phyloP scores from a whole-genome alignment of 2,888 invertebrate species.

The Steromphala cineraria region DNA sequence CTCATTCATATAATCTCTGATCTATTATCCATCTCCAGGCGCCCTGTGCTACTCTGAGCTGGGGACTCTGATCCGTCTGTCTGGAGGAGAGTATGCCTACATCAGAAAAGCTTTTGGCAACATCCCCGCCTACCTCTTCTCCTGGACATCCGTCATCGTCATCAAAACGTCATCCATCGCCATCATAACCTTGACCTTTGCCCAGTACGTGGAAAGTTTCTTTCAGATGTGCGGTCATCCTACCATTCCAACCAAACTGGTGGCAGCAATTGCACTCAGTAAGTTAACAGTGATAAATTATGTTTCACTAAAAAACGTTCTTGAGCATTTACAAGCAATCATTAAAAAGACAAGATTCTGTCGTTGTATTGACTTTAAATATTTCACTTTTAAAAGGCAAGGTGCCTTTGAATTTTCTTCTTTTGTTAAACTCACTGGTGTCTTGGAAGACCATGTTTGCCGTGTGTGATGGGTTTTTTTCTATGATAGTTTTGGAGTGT shows the following conservation, averaged over 20 bases:
- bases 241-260: conserved; percentile 50
- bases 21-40: too few species aligned
- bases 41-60: conserved; percentile 87
- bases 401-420: too few species aligned
- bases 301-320: too few species aligned
- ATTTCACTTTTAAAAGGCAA: too few species aligned
- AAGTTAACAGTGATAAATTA: conserved; percentile 33
- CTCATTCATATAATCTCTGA: too few species aligned
- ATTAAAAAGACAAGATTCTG: too few species aligned
- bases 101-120: conserved; percentile 74
- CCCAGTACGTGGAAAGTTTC: conserved; percentile 64
- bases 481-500: too few species aligned
- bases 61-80: conserved; percentile 85
- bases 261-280: conserved; percentile 58
- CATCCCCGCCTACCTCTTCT: conserved; percentile 78
- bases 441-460: too few species aligned
- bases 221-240: conserved; percentile 67
- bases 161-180: conserved; percentile 74
- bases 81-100: conserved; percentile 90
- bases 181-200: conserved; percentile 76
- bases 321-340: too few species aligned
- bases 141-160: conserved; percentile 76
- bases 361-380: too few species aligned
- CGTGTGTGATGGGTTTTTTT: too few species aligned
- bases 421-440: too few species aligned